A percentile compares a stretch with the other conserved stretches of the same genome.
Evolutionary conservation across 2,113 vertebrate genomes (phyloP).

Genomic region (Carlito syrichta): DNA sequence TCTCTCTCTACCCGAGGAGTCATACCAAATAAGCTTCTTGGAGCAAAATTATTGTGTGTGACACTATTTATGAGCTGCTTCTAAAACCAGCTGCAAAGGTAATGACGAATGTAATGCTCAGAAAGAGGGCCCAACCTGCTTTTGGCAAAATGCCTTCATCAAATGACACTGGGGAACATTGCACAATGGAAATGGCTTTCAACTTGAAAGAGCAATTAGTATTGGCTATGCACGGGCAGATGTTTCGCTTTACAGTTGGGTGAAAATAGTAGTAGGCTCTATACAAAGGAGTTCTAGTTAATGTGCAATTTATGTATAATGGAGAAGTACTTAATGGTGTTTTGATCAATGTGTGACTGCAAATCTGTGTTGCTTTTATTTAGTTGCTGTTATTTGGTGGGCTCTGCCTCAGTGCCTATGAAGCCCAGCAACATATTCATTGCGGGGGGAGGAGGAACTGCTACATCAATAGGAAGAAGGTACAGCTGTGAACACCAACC

Average conservation of each 20-base stretch:
- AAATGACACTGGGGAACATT: neutral
- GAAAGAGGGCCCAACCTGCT: neutral
- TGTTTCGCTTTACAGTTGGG: neutral
- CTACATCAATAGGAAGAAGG: neutral
- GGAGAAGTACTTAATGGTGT: neutral
- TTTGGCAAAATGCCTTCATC: neutral
- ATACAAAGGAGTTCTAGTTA: neutral
- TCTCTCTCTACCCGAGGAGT: neutral
- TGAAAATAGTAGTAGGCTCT: neutral
- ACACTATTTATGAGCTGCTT: neutral
- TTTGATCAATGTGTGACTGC: neutral
- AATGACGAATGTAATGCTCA: neutral
- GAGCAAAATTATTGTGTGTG: neutral
- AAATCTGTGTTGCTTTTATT: neutral
- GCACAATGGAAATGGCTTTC: neutral
- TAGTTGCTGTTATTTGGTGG: neutral
- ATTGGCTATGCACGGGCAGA: neutral
- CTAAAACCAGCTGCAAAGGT: neutral
- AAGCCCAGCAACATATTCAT: neutral
- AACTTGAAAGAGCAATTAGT: neutral
- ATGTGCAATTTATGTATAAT: neutral
- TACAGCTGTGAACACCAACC: neutral
- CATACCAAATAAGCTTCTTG: neutral
- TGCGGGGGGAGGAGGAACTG: neutral
- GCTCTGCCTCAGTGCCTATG: neutral